phyloP scores from a whole-genome alignment of 2,113 vertebrate genomes.

The Parus major region DNA sequence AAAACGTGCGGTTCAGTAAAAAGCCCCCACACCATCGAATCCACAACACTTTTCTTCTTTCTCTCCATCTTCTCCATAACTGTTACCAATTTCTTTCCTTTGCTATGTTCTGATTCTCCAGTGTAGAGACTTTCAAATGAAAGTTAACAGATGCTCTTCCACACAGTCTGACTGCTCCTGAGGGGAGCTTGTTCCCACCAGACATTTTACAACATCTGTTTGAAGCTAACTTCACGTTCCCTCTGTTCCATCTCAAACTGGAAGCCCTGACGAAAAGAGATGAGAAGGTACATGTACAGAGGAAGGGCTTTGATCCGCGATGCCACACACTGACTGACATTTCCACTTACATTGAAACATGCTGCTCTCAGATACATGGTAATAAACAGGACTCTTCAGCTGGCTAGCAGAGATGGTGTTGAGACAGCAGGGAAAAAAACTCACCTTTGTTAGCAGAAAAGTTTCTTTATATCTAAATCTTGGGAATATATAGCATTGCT shows the following conservation, averaged over 20 bases:
- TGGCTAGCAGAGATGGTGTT: constrained; percentile 18
- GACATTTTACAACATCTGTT: constrained; percentile 63
- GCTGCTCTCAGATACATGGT: constrained; percentile 30
- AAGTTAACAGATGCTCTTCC: constrained; percentile 58
- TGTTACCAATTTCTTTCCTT: neutral
- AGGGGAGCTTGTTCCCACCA: constrained; percentile 59
- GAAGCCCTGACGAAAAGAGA: constrained; percentile 43
- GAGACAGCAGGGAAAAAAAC: neutral
- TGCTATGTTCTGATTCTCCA: neutral
- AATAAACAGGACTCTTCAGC: constrained; percentile 52
- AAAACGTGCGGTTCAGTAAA: neutral
- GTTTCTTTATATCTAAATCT: neutral
- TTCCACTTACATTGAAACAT: constrained; percentile 56
- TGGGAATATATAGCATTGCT: neutral
- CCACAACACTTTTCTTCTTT: neutral
- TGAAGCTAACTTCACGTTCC: constrained; percentile 47
- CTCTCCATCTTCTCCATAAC: neutral
- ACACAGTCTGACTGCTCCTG: constrained; percentile 35
- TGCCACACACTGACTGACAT: constrained; percentile 66
- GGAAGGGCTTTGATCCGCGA: constrained; percentile 25
- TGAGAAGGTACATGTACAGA: constrained; percentile 49
- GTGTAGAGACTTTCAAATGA: constrained; percentile 28
- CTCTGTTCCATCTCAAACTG: constrained; percentile 65
- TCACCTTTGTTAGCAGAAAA: neutral
- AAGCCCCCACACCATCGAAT: neutral